Percentiles rank a stretch among this genome's conserved stretches.
These are phyloP conservation scores for Heliothis peltigera DNA, from an alignment of 2,888 invertebrate genomes.

Conservation along the genomic window DNA sequence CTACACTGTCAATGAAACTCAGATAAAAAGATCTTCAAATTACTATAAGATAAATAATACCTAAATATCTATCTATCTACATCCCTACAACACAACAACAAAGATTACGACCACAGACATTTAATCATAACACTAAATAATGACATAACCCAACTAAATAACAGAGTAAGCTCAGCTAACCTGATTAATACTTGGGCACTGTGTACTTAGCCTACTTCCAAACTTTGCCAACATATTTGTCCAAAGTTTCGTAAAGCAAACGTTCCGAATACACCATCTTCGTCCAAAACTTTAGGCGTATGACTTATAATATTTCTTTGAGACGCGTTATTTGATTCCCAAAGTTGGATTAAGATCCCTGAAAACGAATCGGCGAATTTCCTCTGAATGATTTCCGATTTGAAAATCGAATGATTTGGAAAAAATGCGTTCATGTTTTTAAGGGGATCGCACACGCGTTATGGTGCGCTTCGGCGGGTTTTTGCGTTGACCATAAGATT, in stretches of 20 bases:
- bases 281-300: slow-evolving; percentile 30
- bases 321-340: slow-evolving; percentile 30
- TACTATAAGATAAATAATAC: too few relatives aligned
- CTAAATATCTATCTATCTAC: too few relatives aligned
- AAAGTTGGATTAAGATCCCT: slow-evolving; percentile 18
- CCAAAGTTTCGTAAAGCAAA: slow-evolving; percentile 35
- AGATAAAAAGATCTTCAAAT: too few relatives aligned
- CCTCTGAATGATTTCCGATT: slow-evolving; percentile 11
- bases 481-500: too few relatives aligned
- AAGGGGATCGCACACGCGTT: neutral
- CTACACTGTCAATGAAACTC: too few relatives aligned
- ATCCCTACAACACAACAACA: too few relatives aligned
- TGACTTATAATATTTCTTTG: slow-evolving; percentile 51
- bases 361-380: slow-evolving; percentile 10
- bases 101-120: neutral
- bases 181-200: slow-evolving; percentile 25
- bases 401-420: neutral
- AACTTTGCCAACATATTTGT: slow-evolving; percentile 53
- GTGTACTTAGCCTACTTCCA: slow-evolving; percentile 37
- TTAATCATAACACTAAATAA: slow-evolving; percentile 5
- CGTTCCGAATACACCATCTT: slow-evolving; percentile 30
- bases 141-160: slow-evolving; percentile 11
- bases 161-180: slow-evolving; percentile 21
- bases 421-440: neutral
- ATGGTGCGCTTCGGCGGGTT: too few relatives aligned